These are phyloP conservation scores for Monarcha castaneiventris DNA, from an alignment of 2,113 vertebrate species.

Conservation along the genomic window DNA sequence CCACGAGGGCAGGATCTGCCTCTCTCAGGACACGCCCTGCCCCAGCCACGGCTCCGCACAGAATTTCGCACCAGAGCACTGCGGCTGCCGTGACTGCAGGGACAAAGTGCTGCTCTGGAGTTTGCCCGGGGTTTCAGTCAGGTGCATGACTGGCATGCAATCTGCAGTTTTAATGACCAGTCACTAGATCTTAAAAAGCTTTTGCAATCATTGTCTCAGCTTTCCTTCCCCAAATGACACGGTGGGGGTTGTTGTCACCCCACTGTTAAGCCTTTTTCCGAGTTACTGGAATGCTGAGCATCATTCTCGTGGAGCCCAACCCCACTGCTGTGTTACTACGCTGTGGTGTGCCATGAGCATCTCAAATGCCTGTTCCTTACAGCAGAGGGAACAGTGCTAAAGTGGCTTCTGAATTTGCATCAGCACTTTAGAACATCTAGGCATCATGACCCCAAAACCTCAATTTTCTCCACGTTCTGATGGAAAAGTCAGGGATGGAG, in stretches of 20 bases:
- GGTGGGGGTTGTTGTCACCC: not conserved
- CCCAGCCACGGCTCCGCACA: accelerated
- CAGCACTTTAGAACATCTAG: not conserved
- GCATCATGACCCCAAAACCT: not conserved
- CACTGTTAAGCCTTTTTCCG: not conserved
- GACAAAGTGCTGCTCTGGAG: not conserved
- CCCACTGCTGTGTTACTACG: accelerated
- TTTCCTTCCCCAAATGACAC: not conserved
- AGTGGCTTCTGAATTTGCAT: not conserved
- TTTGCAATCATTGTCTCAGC: not conserved
- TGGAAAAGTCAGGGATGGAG: not conserved
- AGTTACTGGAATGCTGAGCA: not conserved
- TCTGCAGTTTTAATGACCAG: not conserved
- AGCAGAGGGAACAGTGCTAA: not conserved
- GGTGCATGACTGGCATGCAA: accelerated
- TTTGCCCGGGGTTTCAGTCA: accelerated
- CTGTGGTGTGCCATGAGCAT: accelerated
- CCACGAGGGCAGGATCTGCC: accelerated
- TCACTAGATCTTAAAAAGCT: not conserved
- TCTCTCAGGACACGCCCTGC: accelerated
- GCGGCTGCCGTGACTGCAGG: accelerated
- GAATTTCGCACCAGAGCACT: accelerated
- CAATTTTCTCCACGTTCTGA: not conserved
- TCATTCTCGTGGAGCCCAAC: not conserved
- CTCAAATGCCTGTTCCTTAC: not conserved